phyloP scores from a whole-genome alignment of 2,888 invertebrate genomes.

The Coelogynopora nodosa region DNA sequence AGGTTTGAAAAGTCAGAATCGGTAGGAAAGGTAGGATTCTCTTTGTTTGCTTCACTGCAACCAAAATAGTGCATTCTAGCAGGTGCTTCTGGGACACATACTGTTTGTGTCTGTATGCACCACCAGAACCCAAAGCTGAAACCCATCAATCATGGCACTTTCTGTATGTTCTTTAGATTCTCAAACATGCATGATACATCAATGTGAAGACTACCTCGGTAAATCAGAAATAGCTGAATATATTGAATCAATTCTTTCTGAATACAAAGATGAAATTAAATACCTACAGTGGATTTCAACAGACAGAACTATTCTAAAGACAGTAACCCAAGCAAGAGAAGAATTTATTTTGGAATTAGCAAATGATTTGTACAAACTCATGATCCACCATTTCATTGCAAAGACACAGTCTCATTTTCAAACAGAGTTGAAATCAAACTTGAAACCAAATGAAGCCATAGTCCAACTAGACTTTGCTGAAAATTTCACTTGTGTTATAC shows the following conservation, averaged over 20 bases:
- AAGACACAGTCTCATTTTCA: neutral
- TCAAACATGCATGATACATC: neutral
- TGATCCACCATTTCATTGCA: neutral
- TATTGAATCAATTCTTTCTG: neutral
- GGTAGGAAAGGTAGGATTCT: neutral
- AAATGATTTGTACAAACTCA: neutral
- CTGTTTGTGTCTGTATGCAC: neutral
- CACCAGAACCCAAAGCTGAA: conserved; percentile 30
- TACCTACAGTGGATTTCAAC: conserved; percentile 2
- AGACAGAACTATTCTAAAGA: neutral
- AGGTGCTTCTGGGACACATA: neutral
- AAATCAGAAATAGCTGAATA: neutral
- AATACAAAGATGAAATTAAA: neutral
- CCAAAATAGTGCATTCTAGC: conserved; percentile 29
- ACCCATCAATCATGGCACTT: neutral
- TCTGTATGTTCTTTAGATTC: neutral
- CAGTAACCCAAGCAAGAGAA: neutral
- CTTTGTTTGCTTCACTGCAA: neutral
- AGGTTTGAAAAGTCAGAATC: neutral
- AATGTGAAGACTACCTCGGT: neutral
- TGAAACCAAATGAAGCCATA: neutral
- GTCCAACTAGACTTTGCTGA: conserved; percentile 19
- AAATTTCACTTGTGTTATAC: conserved; percentile 7
- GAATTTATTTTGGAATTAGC: neutral
- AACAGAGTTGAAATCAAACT: neutral